Base-by-base conservation (phyloP, 2,888 invertebrate genomes). In the Meteorus cinctellus region DNA sequence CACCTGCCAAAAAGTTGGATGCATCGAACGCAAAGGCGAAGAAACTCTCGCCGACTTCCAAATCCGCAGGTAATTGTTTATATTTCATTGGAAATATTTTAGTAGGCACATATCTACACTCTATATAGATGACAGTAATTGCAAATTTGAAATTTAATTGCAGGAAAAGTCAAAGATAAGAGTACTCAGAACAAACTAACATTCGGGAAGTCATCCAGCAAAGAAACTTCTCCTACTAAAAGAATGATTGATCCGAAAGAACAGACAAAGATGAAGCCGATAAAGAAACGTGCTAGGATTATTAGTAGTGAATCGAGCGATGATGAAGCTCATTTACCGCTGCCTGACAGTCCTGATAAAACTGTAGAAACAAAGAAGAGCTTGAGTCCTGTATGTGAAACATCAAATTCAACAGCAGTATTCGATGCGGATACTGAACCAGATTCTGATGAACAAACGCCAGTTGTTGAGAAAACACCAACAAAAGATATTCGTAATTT, bases 281-380 rank as follows among this genome's bases (percentile, higher is more conserved):
- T 41, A 1, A 86, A 82, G 63, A 87, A 87, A 75, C 77, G 85
- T 68, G 68, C 78, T 1, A 83, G 84, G 66, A 83, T 86, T 63
- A 78, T 85, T 62, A 74, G 77, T 8, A 78, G 82, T 63, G 85
- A 87, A 73, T 90, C 89, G 0, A 90, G 89, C 70, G 89, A 89
- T 12, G 88, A 90, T 76, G 90, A 89, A 24, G 85, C 79, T 63
- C 84, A 83, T 63, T 75, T 86, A 19, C 79, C 79, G 83, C 79
- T 82, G 62, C 78, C 80, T 24, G 79, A 78, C n/a, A 84, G 77
- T 75, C 74, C 83, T 66, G 79, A 79, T 45, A 85, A 84, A 76
- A 75, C 81, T 51, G 72, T 78, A 36, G 73, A 80, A 4, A 77
- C 81, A 73, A 75, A 80, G 71, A 80, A 82, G 63, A n/a, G 10